Evolutionary conservation across 2,113 vertebrate species (phyloP).

Genomic region (Amazona guildingii): DNA sequence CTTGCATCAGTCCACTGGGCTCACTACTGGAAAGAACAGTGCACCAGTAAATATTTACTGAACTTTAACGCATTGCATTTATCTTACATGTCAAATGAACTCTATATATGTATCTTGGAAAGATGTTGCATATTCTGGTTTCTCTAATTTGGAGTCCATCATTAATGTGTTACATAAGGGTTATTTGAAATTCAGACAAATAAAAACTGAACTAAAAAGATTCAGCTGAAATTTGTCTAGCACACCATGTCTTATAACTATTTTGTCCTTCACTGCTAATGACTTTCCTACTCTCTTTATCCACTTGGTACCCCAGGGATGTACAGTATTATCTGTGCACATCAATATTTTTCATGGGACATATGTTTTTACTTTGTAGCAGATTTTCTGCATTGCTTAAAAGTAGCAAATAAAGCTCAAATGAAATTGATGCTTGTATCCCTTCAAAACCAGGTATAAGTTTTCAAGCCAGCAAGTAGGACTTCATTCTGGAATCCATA

Average conservation of each 20-base stretch:
- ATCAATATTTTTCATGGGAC: constrained; percentile 28
- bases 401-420: constrained; percentile 41
- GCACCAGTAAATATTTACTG: background rate
- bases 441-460: constrained; percentile 51
- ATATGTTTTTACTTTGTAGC: constrained; percentile 40
- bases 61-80: background rate
- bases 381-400: background rate
- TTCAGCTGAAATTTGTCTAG: background rate
- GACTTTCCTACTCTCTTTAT: constrained; percentile 36
- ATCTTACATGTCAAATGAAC: background rate
- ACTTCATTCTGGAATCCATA: constrained; percentile 10
- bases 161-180: background rate
- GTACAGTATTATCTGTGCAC: background rate
- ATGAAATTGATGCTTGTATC: constrained; percentile 39
- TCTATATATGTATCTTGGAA: too few relatives aligned
- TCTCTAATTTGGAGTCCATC: background rate
- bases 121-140: background rate
- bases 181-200: background rate
- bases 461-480: constrained; percentile 23
- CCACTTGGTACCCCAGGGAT: background rate
- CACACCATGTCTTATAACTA: background rate
- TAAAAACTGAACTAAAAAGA: background rate
- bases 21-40: background rate
- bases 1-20: background rate
- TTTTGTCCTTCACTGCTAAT: background rate